Conservation (phyloP, 1,140 invertebrate species). For the Solenopsis fugax region DNA sequence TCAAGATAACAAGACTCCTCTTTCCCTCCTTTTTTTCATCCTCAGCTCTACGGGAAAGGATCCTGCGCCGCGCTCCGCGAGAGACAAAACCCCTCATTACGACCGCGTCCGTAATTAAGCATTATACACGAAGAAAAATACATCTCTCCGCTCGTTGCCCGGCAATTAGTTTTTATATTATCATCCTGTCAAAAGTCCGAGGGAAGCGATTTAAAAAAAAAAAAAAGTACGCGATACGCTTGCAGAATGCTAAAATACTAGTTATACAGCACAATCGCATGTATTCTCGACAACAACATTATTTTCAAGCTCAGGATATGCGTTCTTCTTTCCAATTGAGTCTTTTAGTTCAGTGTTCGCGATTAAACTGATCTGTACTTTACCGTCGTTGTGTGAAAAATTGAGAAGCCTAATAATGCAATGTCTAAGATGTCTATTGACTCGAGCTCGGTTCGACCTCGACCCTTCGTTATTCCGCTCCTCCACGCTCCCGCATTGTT, state of each 20-base stretch:
- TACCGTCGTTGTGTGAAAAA: not conserved
- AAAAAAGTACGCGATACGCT: not conserved
- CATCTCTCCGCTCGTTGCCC: not conserved
- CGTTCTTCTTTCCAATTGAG: not conserved
- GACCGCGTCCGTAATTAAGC: constrained; percentile 68
- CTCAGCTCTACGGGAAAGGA: constrained; percentile 8
- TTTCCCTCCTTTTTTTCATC: constrained; percentile 55
- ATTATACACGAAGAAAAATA: constrained; percentile 65
- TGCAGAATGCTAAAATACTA: not conserved
- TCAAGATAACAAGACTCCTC: constrained; percentile 72
- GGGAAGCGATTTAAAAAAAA: not conserved
- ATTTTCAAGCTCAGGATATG: not conserved
- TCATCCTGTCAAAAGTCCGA: constrained; percentile 34
- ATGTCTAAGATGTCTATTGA: constrained; percentile 40
- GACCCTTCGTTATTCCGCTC: constrained; percentile 66
- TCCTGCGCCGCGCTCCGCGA: constrained; percentile 15
- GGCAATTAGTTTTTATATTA: constrained; percentile 60
- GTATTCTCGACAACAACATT: not conserved
- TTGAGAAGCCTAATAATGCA: not conserved
- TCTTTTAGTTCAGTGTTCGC: not conserved
- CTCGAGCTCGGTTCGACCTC: constrained; percentile 20
- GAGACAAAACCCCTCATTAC: constrained; percentile 72
- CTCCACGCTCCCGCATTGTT: constrained; percentile 66
- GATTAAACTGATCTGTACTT: not conserved
- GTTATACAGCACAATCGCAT: not conserved